These are phyloP conservation scores for Synergus gifuensis DNA, from an alignment of 2,888 invertebrate genomes.

Conservation along the genomic window DNA sequence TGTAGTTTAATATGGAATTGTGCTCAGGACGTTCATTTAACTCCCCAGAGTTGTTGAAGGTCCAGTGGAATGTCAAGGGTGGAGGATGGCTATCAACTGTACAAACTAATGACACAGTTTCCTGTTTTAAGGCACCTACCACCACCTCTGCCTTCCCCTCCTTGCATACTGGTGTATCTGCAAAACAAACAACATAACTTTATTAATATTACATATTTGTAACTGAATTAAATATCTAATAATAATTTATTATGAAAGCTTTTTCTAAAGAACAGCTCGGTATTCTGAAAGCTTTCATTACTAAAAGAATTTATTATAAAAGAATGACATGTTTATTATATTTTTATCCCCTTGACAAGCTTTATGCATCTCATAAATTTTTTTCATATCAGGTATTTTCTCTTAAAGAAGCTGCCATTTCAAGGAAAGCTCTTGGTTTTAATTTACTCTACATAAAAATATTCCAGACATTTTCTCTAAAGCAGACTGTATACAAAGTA, in stretches of 20 bases:
- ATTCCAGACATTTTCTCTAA: background rate
- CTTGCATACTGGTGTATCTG: slow-evolving; percentile 72
- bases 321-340: background rate
- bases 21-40: slow-evolving; percentile 87
- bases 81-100: slow-evolving; percentile 94
- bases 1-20: slow-evolving; percentile 88
- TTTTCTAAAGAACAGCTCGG: background rate
- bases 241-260: background rate
- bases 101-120: slow-evolving; percentile 91
- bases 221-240: background rate
- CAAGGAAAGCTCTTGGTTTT: slow-evolving; percentile 2
- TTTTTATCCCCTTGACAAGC: slow-evolving; percentile 11
- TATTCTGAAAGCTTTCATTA: background rate
- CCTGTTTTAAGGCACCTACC: slow-evolving; percentile 90
- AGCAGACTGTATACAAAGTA: too few relatives aligned
- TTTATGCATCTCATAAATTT: slow-evolving; percentile 29
- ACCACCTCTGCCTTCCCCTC: slow-evolving; percentile 88
- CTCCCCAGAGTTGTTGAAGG: slow-evolving; percentile 94
- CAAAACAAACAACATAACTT: slow-evolving; percentile 44
- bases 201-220: background rate
- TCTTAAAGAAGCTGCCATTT: slow-evolving; percentile 1
- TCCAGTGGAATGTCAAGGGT: slow-evolving; percentile 92
- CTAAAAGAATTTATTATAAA: background rate
- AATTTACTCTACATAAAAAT: slow-evolving; percentile 10
- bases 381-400: slow-evolving; percentile 13